Evolutionary conservation across 2,113 vertebrate genomes (phyloP), one percentile per base, ranked within the genome.

Genomic region (Heliornis fulica): DNA sequence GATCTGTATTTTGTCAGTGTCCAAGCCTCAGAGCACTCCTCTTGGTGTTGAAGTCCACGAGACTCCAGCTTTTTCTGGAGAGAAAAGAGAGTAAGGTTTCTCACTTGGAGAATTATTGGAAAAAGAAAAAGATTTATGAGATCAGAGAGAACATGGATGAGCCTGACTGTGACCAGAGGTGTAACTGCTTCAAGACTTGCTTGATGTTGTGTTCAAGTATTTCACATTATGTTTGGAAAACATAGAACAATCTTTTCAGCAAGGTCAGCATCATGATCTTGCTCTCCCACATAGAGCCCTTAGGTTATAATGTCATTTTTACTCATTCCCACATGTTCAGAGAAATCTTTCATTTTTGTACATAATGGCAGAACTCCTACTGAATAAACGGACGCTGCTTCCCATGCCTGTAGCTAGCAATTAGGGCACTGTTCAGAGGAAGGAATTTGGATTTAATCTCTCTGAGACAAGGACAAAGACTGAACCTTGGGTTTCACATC

Each of bases 291-390:
- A 54, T 23, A 78, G 72, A 94, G 32, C 83, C 83, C 87, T 95
- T 75, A 59, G 83, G 91, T 93, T 96, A 93, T 75, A 96, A 89
- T 78, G 89, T 77, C 76, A 71, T 87, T 77, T 91, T 94, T 89
- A 87, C 40, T 84, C 60, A 71, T 95, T 94, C 65, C 87, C 83
- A 75, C 43, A 81, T 50, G 46, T 61, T 89, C 80, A 78, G 57
- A 94, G 71, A 93, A 90, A 76, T 88, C 43, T 90, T 75, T 93
- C 29, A 29, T 43, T 96, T 96, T 80, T 88, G 29, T 83, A 40
- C 70, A 43, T 60, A 85, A 57, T 88, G 74, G 51, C 74, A 93
- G 88, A 93, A 66, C 65, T 93, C 91, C 78, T 87, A 63, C 70
- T 85, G 66, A 79, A 85, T 93, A 46, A 92, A 94, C 95, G 75